Percentiles rank a stretch among this genome's conserved stretches.
Conservation (phyloP, 2,888 invertebrate species). For the Pheosia tremula region DNA sequence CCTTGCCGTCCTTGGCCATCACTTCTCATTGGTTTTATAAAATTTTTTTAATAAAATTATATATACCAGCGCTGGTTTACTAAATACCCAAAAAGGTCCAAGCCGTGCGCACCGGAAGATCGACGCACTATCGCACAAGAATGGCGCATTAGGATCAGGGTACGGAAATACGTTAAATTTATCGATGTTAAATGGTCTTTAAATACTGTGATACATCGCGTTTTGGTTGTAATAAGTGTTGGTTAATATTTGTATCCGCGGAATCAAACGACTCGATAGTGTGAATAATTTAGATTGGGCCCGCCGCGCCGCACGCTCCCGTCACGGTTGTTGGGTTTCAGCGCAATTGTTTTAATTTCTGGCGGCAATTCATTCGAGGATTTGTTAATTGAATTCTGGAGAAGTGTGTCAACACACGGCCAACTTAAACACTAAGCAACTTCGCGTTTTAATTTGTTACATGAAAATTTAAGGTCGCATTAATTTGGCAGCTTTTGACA, state of each 20-base stretch:
- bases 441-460: slow-evolving; percentile 2
- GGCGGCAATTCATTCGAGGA: neutral
- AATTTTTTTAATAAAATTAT: too few species aligned
- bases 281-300: too few species aligned
- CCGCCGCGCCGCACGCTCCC: too few species aligned
- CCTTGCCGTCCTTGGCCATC: too few species aligned
- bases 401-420: neutral
- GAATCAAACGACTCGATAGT: too few species aligned
- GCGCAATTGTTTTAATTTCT: slow-evolving; percentile 12
- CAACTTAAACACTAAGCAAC: slow-evolving; percentile 1
- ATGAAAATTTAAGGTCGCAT: neutral
- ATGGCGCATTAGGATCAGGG: slow-evolving; percentile 1
- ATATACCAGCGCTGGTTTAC: too few species aligned
- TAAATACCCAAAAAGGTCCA: too few species aligned
- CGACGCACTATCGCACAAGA: neutral
- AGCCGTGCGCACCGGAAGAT: neutral
- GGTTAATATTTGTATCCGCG: too few species aligned
- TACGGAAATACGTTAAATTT: slow-evolving; percentile 1
- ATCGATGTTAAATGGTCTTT: neutral
- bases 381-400: slow-evolving; percentile 11
- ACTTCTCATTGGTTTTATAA: too few species aligned
- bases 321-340: slow-evolving; percentile 1
- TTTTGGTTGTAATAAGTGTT: neutral
- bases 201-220: neutral
- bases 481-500: neutral